Percentiles rank a stretch among this genome's conserved stretches.
These are phyloP conservation scores for Naso thynnoides DNA, from an alignment of 2,797 vertebrate genomes.

Conservation along the genomic window DNA sequence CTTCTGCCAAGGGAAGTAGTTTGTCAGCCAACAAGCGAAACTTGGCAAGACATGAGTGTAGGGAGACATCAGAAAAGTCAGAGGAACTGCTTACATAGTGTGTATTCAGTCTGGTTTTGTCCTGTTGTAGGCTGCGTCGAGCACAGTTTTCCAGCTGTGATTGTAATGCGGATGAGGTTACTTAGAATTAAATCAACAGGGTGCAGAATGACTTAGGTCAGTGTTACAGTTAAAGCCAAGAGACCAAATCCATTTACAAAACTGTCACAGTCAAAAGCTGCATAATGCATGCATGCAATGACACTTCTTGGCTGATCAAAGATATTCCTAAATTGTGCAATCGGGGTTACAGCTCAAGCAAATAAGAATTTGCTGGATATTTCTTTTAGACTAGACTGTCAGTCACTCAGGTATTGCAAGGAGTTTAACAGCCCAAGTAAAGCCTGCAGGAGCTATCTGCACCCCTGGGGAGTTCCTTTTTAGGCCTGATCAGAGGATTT, in stretches of 20 bases:
- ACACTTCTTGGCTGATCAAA: conserved; percentile 1
- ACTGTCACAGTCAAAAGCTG: not conserved
- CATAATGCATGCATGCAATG: not conserved
- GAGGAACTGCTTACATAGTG: conserved; percentile 9
- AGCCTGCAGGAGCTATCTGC: conserved; percentile 32
- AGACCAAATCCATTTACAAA: not conserved
- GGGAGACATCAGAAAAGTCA: conserved; percentile 18
- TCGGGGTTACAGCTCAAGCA: conserved; percentile 2
- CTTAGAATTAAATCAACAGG: conserved; percentile 19
- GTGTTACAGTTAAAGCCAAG: not conserved
- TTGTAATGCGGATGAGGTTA: not conserved
- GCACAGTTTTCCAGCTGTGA: conserved; percentile 15
- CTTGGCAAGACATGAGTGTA: conserved; percentile 1
- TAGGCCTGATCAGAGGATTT: not conserved
- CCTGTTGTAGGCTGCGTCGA: conserved; percentile 2
- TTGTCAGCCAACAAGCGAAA: conserved; percentile 26
- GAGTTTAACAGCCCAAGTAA: conserved; percentile 50
- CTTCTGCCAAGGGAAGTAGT: conserved; percentile 6
- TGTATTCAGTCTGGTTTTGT: not conserved
- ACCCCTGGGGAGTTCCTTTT: conserved; percentile 24
- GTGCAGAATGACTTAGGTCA: not conserved
- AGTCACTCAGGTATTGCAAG: conserved; percentile 38
- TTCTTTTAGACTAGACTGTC: conserved; percentile 58
- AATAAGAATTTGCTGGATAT: conserved; percentile 30
- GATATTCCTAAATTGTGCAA: not conserved